These are phyloP conservation scores for Nematostella vectensis DNA, from an alignment of 92 coral and sea anemone species.

Conservation along the genomic window DNA sequence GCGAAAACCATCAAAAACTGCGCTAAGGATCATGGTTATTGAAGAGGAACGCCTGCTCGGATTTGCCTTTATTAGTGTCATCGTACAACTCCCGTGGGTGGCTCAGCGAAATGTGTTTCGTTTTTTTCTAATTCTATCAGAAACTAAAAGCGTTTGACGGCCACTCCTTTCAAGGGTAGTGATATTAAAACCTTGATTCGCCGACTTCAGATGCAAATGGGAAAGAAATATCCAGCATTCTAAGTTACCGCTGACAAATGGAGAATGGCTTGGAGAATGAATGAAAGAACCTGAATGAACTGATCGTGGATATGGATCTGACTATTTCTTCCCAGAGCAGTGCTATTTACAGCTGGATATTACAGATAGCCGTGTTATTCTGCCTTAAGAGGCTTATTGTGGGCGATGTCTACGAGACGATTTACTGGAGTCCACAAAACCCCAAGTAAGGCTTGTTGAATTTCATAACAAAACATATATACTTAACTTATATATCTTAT, in stretches of 20 bases:
- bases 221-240: too few species aligned
- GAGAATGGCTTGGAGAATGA: neutral
- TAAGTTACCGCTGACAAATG: neutral
- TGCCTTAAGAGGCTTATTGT: neutral
- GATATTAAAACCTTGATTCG: too few species aligned
- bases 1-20: too few species aligned
- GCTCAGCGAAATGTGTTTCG: too few species aligned
- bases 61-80: neutral
- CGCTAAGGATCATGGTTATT: too few species aligned
- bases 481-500: too few species aligned
- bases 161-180: too few species aligned
- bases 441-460: slow-evolving; percentile 25
- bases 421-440: slow-evolving; percentile 23
- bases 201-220: too few species aligned
- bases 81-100: too few species aligned
- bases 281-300: neutral
- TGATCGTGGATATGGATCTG: neutral
- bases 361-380: neutral
- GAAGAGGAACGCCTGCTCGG: neutral
- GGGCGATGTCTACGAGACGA: slow-evolving; percentile 15
- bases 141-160: too few species aligned
- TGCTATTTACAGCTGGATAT: neutral
- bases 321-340: neutral
- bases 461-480: too few species aligned
- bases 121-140: too few species aligned